phyloP scores from a whole-genome alignment of 2,113 vertebrate genomes.

The Myanophis thanlyinensis region DNA sequence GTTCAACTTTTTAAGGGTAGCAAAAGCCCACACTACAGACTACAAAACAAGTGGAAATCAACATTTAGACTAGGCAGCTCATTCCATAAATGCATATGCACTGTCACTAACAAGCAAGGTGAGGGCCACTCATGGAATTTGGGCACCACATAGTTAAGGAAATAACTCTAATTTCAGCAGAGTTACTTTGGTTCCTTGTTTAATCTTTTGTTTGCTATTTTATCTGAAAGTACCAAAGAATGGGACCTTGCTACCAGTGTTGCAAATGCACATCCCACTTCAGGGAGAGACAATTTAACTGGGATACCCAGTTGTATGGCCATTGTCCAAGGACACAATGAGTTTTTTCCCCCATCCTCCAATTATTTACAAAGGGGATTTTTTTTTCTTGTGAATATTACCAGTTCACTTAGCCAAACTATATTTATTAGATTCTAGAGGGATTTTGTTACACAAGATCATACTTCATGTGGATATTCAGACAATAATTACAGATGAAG shows the following conservation, averaged over 20 bases:
- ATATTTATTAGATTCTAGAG: neutral
- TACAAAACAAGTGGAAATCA: neutral
- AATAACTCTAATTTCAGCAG: neutral
- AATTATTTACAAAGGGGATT: neutral
- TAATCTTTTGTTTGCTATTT: neutral
- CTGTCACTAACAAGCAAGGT: neutral
- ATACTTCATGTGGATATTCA: neutral
- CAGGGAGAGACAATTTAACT: fast-evolving
- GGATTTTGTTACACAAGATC: too few species aligned
- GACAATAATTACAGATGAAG: neutral
- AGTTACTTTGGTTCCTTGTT: neutral
- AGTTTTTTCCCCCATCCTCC: neutral
- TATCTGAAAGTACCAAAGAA: neutral
- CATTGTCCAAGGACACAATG: fast-evolving
- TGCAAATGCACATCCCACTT: neutral
- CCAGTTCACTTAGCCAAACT: neutral
- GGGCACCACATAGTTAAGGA: neutral
- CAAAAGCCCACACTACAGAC: neutral
- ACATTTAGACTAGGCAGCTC: neutral
- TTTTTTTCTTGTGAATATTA: neutral
- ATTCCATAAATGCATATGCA: neutral
- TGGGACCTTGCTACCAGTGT: neutral
- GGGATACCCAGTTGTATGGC: neutral
- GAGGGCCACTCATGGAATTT: neutral
- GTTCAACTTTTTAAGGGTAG: neutral